Conservation (phyloP, 2,888 invertebrate genomes). For the Sinhomidia bicolor region DNA sequence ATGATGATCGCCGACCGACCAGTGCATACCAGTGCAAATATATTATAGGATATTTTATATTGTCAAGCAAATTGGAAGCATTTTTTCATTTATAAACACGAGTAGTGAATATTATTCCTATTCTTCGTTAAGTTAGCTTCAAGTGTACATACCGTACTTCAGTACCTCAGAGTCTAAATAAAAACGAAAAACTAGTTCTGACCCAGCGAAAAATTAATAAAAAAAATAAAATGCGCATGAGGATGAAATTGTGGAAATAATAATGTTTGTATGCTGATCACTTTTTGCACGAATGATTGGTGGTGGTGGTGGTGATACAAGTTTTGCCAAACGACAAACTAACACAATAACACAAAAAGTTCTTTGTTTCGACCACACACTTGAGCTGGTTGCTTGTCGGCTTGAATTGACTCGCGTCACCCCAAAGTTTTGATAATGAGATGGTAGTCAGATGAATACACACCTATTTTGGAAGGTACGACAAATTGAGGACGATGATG, state of each 20-base stretch:
- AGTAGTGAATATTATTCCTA: too few relatives aligned
- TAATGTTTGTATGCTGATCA: too few relatives aligned
- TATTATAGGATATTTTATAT: background rate
- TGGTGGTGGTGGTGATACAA: background rate
- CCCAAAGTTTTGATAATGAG: background rate
- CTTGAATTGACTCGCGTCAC: background rate
- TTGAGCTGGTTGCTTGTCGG: background rate
- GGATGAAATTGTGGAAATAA: background rate
- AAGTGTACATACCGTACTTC: background rate
- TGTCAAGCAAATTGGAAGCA: background rate
- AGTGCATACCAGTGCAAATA: background rate
- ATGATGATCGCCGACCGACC: too few relatives aligned
- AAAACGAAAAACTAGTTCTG: conserved; percentile 30
- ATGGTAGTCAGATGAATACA: background rate
- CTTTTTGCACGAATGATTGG: conserved; percentile 17
- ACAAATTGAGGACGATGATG: too few relatives aligned
- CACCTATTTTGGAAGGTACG: too few relatives aligned
- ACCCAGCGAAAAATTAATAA: background rate
- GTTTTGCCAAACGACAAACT: background rate
- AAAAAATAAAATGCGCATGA: background rate
- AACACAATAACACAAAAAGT: background rate
- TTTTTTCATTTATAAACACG: background rate
- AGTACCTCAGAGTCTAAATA: background rate
- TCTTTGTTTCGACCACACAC: background rate
- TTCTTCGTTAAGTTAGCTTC: background rate